Conservation (phyloP, 64 coral and sea anemone species). For the Montipora capricornis region DNA sequence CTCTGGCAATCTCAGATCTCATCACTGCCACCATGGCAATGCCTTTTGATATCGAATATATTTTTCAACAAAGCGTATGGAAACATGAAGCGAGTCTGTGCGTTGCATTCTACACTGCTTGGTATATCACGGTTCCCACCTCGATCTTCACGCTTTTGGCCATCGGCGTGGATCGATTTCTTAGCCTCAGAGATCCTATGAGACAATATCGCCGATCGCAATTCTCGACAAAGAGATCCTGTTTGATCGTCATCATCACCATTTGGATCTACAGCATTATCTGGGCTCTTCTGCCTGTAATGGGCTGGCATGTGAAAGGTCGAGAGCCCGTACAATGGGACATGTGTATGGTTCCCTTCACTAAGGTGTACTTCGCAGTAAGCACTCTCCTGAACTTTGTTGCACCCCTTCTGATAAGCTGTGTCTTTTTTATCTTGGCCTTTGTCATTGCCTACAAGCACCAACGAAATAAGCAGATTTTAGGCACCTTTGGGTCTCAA, state of each 20-base stretch:
- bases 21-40: background rate
- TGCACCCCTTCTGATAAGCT: slow-evolving; percentile 19
- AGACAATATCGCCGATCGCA: slow-evolving; percentile 34
- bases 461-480: background rate
- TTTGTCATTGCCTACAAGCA: slow-evolving; percentile 24
- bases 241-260: slow-evolving; percentile 15
- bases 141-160: slow-evolving; percentile 60
- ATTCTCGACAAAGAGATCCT: slow-evolving; percentile 56
- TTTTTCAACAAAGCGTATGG: slow-evolving; percentile 43
- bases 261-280: slow-evolving; percentile 59
- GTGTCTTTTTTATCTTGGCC: slow-evolving; percentile 51
- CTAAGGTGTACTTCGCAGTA: background rate
- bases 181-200: slow-evolving; percentile 61
- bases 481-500: background rate
- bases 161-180: slow-evolving; percentile 45
- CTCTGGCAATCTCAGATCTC: slow-evolving; percentile 55
- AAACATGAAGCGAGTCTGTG: slow-evolving; percentile 32
- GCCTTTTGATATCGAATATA: slow-evolving; percentile 44
- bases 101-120: background rate
- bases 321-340: background rate
- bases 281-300: slow-evolving; percentile 29
- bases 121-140: background rate
- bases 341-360: slow-evolving; percentile 23
- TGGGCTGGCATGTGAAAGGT: background rate
- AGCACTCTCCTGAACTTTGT: slow-evolving; percentile 30